These are phyloP conservation scores for Ceratosolen fusciceps DNA, from an alignment of 1,140 invertebrate species.

Conservation along the genomic window DNA sequence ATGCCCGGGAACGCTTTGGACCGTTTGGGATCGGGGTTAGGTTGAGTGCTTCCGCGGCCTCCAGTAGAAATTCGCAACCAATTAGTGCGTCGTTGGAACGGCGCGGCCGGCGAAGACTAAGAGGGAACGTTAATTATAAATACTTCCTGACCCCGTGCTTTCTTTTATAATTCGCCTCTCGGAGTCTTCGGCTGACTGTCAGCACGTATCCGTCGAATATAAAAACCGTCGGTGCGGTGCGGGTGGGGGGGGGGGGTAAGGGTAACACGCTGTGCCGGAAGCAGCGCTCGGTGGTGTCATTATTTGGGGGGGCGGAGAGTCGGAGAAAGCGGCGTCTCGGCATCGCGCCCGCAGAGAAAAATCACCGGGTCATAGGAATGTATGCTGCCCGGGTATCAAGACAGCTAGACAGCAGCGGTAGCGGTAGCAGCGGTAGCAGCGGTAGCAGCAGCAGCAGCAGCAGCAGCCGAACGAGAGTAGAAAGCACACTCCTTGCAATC, in stretches of 20 bases:
- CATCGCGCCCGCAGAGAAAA: conserved; percentile 1
- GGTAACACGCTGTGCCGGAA: no score
- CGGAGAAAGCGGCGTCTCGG: conserved; percentile 32
- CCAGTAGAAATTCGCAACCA: not conserved
- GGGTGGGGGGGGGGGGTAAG: no score
- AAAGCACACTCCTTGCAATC: conserved; percentile 33
- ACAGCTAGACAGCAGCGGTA: no score
- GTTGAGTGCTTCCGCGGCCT: not conserved
- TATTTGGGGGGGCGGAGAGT: conserved; percentile 26
- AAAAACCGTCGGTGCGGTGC: no score
- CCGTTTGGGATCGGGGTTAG: no score
- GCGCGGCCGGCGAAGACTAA: not conserved
- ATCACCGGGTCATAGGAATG: conserved; percentile 33
- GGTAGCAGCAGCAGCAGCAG: no score
- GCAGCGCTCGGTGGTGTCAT: conserved; percentile 12
- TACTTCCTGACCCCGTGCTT: not conserved
- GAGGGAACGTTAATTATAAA: not conserved
- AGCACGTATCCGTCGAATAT: no score
- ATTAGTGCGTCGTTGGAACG: not conserved
- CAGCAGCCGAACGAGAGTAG: conserved; percentile 19
- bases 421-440: no score
- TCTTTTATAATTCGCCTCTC: not conserved
- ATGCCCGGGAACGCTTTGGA: no score
- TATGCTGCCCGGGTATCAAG: no score
- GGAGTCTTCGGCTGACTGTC: no score